A percentile compares a stretch with the other conserved stretches of the same genome.
Conservation (phyloP, 2,113 vertebrate species). For the Atractosteus spatula region DNA sequence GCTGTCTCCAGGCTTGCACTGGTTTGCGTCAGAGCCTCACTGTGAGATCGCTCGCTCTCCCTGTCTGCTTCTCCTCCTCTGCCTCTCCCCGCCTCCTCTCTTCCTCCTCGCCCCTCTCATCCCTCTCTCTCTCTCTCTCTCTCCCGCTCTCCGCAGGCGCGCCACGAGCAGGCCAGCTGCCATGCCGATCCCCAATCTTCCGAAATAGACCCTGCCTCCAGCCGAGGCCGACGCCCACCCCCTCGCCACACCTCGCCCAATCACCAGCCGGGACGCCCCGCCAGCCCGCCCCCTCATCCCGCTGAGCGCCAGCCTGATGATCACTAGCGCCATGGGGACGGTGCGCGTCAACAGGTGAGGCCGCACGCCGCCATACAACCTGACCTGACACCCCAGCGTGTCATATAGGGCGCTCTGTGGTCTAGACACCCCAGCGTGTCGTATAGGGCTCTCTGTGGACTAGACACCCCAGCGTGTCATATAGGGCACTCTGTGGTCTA, state of each 20-base stretch:
- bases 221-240: slow-evolving; percentile 20
- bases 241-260: slow-evolving; percentile 6
- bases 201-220: slow-evolving; percentile 16
- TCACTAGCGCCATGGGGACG: slow-evolving; percentile 59
- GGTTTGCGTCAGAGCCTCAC: slow-evolving; percentile 25
- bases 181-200: slow-evolving; percentile 40
- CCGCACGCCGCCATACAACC: not conserved
- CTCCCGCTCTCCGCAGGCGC: slow-evolving; percentile 11
- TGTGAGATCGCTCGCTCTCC: not conserved
- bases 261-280: slow-evolving; percentile 53
- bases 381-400: too few species aligned
- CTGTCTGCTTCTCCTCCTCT: too few species aligned
- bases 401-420: too few species aligned
- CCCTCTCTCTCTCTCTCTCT: slow-evolving; percentile 5
- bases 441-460: too few species aligned
- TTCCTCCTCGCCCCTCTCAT: not conserved
- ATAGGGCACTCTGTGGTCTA: too few species aligned
- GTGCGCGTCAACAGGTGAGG: slow-evolving; percentile 58
- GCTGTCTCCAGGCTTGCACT: not conserved
- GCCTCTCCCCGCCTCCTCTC: not conserved
- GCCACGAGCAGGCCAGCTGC: not conserved
- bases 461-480: too few species aligned
- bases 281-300: slow-evolving; percentile 53
- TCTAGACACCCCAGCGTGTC: too few species aligned
- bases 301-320: slow-evolving; percentile 54